Evolutionary conservation across 2,888 invertebrate genomes (phyloP), one percentile per base, ranked within the genome.

Genomic region (Meghimatium bilineatum): DNA sequence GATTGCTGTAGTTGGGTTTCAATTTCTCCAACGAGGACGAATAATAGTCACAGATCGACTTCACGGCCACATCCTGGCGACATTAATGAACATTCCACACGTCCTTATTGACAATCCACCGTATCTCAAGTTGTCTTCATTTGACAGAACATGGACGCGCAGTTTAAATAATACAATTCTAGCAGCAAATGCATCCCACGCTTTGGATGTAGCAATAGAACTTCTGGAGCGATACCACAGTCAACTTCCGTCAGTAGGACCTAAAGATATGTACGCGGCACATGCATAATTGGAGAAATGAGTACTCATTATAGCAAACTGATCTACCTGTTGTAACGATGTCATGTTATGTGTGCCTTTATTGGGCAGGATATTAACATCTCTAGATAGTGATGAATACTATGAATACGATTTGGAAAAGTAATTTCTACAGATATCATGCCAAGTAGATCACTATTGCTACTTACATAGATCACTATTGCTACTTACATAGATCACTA

Each of bases 11-110:
- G 80, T 74, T n/a, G 88, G 88, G 5, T 72, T 87, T 17, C 67
- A 76, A 60, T 88, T 88, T 60, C 80, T 87, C 10, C 87, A 85
- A 80, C 71, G 88, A 29, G 88, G 88, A 3, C 82, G 87, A 3
- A 86, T 88, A 36, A 84, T 87, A 20, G 80, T 87, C 44, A 88
- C 88, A 0, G 88, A 88, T 63, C 71, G 87, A 20, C 81, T 87
- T 5, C 88, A 88, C 14, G 88, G 88, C 26, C 88, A 88, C 77
- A 79, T 69, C 12, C 44, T 79, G 36, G 23, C 77, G 0, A 77
- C 77, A 1, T n/a, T 77, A 23, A n/a, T 66, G 44, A 29, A 77
- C n/a, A 79, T 79, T 69, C 79, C 79, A 6, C 79, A 79, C 29
- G 69, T 79, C 23, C 20, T 79, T 8, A 52, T 79, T 23, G 69